Evolutionary conservation across 2,888 invertebrate genomes (phyloP).

Genomic region (Zootermopsis nevadensis): DNA sequence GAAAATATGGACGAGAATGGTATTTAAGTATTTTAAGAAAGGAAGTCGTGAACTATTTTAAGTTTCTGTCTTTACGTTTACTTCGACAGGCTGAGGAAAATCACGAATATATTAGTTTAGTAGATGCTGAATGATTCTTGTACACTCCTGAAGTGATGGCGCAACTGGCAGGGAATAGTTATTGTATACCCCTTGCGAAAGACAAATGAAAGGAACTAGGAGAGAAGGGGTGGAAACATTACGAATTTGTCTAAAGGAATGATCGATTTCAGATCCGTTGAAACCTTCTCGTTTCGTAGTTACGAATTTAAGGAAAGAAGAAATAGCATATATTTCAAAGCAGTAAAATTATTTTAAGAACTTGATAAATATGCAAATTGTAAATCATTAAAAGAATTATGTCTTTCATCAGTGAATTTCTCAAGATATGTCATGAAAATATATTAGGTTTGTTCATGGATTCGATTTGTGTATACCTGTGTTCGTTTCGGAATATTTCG

Average conservation of each 20-base stretch:
- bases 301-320: conserved; percentile 2
- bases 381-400: background rate
- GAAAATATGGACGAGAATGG: too few relatives aligned
- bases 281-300: background rate
- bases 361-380: background rate
- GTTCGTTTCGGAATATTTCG: too few relatives aligned
- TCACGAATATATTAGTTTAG: too few relatives aligned
- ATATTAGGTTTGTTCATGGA: background rate
- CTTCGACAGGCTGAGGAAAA: too few relatives aligned
- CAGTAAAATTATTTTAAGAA: background rate
- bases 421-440: too few relatives aligned
- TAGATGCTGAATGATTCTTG: too few relatives aligned
- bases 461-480: too few relatives aligned
- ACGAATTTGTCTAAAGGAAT: conserved; percentile 42
- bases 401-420: background rate
- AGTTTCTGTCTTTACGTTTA: too few relatives aligned
- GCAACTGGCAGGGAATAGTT: too few relatives aligned
- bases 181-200: background rate
- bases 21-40: too few relatives aligned
- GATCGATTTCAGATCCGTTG: conserved; percentile 35
- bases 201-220: background rate
- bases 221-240: conserved; percentile 1
- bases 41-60: too few relatives aligned
- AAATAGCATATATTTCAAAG: background rate
- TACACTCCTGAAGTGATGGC: too few relatives aligned